A percentile compares a stretch with the other conserved stretches of the same genome.
These are phyloP conservation scores for Porphyrio hochstetteri DNA, from an alignment of 2,113 vertebrate species.

Conservation along the genomic window DNA sequence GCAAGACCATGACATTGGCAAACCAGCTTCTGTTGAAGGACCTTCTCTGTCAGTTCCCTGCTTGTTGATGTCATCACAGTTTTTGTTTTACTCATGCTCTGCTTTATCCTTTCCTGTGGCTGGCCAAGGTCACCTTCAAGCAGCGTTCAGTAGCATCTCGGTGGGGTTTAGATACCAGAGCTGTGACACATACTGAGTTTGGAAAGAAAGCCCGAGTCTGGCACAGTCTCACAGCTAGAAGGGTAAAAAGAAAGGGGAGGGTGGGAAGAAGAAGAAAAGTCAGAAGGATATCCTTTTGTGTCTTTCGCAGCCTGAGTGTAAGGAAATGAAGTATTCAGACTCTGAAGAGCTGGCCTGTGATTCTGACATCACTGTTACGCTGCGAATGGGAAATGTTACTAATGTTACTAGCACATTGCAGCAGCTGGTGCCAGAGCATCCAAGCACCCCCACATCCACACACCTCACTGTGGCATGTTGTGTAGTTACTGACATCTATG, in stretches of 20 bases:
- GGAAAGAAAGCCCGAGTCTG: not conserved
- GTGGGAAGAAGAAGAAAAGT: too few relatives aligned
- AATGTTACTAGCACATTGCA: not conserved
- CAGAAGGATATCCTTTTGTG: not conserved
- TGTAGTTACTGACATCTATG: not conserved
- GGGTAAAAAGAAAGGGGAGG: not conserved
- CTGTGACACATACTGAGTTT: not conserved
- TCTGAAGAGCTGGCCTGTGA: not conserved
- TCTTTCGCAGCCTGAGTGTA: not conserved
- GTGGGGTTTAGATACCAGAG: not conserved
- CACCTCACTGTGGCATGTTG: not conserved
- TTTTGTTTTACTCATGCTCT: not conserved
- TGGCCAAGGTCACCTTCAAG: not conserved
- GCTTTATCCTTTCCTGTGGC: not conserved
- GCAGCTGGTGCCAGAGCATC: not conserved
- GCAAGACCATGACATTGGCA: too few relatives aligned
- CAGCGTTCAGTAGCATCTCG: not conserved
- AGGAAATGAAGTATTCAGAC: not conserved
- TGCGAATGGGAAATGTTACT: too few relatives aligned
- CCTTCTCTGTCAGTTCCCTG: not conserved
- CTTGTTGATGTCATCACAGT: not conserved
- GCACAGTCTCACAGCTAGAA: not conserved
- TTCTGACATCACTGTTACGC: not conserved
- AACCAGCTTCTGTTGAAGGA: not conserved
- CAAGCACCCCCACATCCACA: too few relatives aligned